Conservation (phyloP, 1,140 invertebrate species). For the Psilanteris sp. region DNA sequence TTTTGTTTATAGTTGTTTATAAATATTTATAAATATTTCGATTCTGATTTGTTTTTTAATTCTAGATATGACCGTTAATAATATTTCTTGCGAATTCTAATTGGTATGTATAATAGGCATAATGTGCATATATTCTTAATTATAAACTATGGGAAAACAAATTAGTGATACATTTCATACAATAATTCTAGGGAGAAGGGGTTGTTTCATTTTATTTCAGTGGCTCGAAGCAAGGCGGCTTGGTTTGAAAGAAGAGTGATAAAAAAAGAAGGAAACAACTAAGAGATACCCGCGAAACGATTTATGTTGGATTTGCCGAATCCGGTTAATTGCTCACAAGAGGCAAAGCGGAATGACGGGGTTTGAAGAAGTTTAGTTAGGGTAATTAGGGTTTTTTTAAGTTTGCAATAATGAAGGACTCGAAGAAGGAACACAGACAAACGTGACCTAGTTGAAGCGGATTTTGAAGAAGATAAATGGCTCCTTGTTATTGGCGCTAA, state of each 20-base stretch:
- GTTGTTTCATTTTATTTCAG: slow-evolving; percentile 16
- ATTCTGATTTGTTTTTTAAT: no score
- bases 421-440: not conserved
- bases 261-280: slow-evolving; percentile 11
- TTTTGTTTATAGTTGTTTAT: no score
- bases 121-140: no score
- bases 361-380: slow-evolving; percentile 32
- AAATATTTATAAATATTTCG: no score
- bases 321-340: slow-evolving; percentile 14
- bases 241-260: slow-evolving; percentile 9
- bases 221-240: slow-evolving; percentile 6
- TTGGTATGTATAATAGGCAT: no score
- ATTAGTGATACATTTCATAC: no score
- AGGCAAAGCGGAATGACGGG: not conserved
- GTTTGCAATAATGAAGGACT: slow-evolving; percentile 6
- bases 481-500: slow-evolving; percentile 4
- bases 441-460: slow-evolving; percentile 26
- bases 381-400: slow-evolving; percentile 25
- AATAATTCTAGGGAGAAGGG: no score
- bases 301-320: slow-evolving; percentile 24
- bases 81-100: no score
- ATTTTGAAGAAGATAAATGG: slow-evolving; percentile 11
- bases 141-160: no score
- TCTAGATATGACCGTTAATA: no score
- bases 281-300: slow-evolving; percentile 10